Evolutionary conservation across 2,888 invertebrate genomes (phyloP), one percentile per base, ranked within the genome.

Genomic region (Drosophila barbarae): DNA sequence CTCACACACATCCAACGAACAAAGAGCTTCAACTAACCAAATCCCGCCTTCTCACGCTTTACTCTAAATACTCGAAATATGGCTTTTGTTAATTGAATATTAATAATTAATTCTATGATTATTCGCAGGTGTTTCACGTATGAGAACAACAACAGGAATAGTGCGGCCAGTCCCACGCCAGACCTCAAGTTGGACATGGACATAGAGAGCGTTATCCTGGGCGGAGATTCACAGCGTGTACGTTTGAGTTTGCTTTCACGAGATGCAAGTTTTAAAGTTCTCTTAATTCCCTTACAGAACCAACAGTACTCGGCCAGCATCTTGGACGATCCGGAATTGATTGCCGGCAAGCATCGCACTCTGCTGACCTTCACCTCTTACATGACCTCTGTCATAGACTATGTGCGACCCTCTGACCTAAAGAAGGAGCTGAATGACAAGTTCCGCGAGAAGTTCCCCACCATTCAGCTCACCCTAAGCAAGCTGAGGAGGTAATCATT

Each of bases 361-460:
- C 89, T 96, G 44, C 90, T 96, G 21, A 96, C 96, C 5, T 96
- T 96, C 85, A 95, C 96, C 1, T 95, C 96, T 0, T 96, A 96
- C 85, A 95, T 96, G 94, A 97, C 97, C 1, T 98, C 98, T 1
- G 96, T 98, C 47, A 98, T 98, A 80, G 98, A 98, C 90, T 98
- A 98, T 88, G 98, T 98, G 6, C 94, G 96, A 74, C 98, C 98
- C 15, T 96, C 96, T 36, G 98, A 98, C 89, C 91, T 98, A 76
- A 99, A 99, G 90, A 97, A 97, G 88, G 98, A 98, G 89, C 91
- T 99, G 47, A 99, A 99, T 90, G 98, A 98, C 86, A 98, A 98
- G 90, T 99, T 99, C 87, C 93, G 93, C 76, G 97, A 96, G 81
- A 96, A 96, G 87, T 99, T 98, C 90, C 99, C 99, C 0, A 94